Evolutionary conservation across 2,113 vertebrate genomes (phyloP), one percentile per base, ranked within the genome.

Genomic region (Pelecanoides urinatrix): DNA sequence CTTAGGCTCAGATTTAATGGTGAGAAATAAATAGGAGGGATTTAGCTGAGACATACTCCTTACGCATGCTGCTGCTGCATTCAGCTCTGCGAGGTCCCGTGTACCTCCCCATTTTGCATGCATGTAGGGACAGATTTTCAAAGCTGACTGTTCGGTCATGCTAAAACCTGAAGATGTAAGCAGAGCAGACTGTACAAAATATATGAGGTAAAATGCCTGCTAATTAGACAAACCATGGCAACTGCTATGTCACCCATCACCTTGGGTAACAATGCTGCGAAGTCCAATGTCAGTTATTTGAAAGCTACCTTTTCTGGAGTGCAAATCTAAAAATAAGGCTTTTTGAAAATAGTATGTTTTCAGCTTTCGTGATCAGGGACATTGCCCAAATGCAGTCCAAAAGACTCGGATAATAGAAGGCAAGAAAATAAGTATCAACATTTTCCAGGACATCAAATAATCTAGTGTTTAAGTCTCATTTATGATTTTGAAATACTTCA

Each of bases 231-330:
- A 56, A 7, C 61, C 3, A 3, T 23, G 27, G 30, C 21, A 82
- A 58, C n/a, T 73, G 27, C 44, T 16, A 6, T 13, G 22, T 25
- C 50, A 88, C 22, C 7, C 22, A 5, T 45, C 58, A 38, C 58
- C 52, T 55, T 14, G 18, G 16, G 16, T 61, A 75, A 30, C 16
- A 42, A 6, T 16, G 16, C 30, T 86, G 13, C 23, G 34, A 6
- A 2, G 26, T 8, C 47, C 34, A 23, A 1, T 0, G 1, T 14
- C 4, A 4, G 11, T 20, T 61, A 13, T 32, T 59, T 49, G 30
- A 85, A 70, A 71, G 15, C 11, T 36, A 3, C 2, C 5, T 2
- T 58, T 86, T 42, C 67, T 80, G n/a, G 38, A 34, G 5, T 9
- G 4, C 42, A 73, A 88, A 91, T 11, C 36, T 14, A 20, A 82